A percentile compares a stretch with the other conserved stretches of the same genome.
phyloP scores from a whole-genome alignment of 30 jellyfish, hydroid and myxozoan genomes.

The Aurelia sp. region DNA sequence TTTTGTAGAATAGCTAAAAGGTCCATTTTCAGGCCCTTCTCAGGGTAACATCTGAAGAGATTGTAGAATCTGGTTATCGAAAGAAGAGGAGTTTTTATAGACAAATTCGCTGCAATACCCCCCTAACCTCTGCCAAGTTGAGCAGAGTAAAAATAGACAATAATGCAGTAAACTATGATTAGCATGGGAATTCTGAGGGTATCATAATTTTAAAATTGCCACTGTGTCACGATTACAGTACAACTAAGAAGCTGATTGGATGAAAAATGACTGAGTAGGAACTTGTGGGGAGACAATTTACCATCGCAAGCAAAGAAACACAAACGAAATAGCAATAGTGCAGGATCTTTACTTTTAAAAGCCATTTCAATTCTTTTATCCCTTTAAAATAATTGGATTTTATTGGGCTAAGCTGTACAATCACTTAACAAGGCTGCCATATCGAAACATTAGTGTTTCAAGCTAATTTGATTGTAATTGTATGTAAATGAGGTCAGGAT shows the following conservation, averaged over 20 bases:
- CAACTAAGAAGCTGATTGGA: conserved; percentile 35
- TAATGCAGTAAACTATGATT: too few species aligned
- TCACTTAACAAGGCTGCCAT: conserved; percentile 56
- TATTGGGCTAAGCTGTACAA: conserved; percentile 14
- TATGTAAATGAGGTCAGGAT: too few species aligned
- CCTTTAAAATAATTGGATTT: conserved; percentile 44
- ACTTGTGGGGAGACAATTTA: conserved; percentile 66
- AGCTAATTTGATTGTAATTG: background rate
- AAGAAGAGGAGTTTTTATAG: too few species aligned
- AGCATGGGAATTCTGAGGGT: background rate
- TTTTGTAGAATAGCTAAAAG: too few species aligned
- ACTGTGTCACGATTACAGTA: background rate
- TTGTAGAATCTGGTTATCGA: too few species aligned
- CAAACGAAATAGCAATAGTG: conserved; percentile 27
- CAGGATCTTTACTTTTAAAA: conserved; percentile 51
- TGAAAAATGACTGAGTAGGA: conserved; percentile 64
- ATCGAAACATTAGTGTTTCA: conserved; percentile 32
- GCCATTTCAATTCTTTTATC: conserved; percentile 62
- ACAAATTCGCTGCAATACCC: too few species aligned
- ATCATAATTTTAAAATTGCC: background rate
- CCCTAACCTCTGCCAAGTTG: too few species aligned
- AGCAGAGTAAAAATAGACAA: too few species aligned
- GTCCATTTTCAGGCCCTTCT: too few species aligned
- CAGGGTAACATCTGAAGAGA: too few species aligned
- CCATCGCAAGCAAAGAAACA: conserved; percentile 14